Conservation (phyloP, 2,888 invertebrate genomes). For the Mactromeris polynyma region DNA sequence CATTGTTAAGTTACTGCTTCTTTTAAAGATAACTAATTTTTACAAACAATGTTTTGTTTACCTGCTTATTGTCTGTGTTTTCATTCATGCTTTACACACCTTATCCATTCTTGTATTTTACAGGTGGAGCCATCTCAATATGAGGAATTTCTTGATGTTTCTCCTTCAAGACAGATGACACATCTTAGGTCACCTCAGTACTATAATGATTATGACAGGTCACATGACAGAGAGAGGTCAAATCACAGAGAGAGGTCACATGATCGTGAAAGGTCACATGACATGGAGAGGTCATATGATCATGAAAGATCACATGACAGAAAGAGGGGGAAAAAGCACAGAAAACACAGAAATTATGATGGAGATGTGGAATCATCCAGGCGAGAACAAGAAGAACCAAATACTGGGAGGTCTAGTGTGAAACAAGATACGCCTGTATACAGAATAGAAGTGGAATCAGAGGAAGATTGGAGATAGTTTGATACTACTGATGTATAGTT, state of each 20-base stretch:
- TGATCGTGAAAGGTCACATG: constrained; percentile 9
- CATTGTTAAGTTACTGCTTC: no score
- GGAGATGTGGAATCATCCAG: not conserved
- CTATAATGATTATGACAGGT: constrained; percentile 26
- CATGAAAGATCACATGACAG: constrained; percentile 18
- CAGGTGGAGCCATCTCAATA: constrained; percentile 61
- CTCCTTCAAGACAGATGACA: constrained; percentile 22
- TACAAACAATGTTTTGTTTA: not conserved
- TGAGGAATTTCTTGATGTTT: constrained; percentile 49
- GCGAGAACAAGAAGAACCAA: not conserved
- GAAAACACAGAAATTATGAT: constrained; percentile 1
- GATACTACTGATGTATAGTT: not conserved
- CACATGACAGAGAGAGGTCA: constrained; percentile 24
- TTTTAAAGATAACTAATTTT: not conserved
- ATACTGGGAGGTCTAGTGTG: not conserved
- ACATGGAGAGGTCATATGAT: constrained; percentile 11
- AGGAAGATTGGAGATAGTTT: constrained; percentile 60
- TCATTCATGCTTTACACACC: not conserved
- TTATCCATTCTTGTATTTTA: not conserved
- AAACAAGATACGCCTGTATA: constrained; percentile 21
- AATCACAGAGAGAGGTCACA: constrained; percentile 19
- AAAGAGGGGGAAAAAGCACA: not conserved
- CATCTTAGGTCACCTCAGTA: not conserved
- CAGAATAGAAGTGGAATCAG: constrained; percentile 61
- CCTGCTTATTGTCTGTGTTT: not conserved